Conservation (phyloP, 1,140 invertebrate genomes). For the Vanessa atalanta region DNA sequence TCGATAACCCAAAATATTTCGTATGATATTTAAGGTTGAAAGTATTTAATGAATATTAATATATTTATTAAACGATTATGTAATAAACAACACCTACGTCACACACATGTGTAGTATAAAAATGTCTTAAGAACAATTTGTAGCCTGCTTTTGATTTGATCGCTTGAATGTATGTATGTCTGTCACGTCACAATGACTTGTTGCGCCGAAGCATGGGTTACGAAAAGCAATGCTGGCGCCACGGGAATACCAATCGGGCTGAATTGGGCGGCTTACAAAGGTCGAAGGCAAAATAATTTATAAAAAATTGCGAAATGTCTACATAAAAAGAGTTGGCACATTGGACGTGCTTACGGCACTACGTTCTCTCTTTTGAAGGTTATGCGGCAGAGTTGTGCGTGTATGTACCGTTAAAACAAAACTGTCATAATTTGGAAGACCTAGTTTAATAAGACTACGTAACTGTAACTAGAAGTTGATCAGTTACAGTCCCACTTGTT, state of each 20-base stretch:
- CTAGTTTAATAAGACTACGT: slow-evolving; percentile 49
- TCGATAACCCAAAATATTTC: no score
- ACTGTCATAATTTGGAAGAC: slow-evolving; percentile 67
- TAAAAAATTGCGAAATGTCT: slow-evolving; percentile 74
- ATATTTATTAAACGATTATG: no score
- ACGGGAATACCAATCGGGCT: slow-evolving; percentile 76
- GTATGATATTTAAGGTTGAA: no score
- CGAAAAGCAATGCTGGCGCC: slow-evolving; percentile 65
- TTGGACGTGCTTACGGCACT: slow-evolving; percentile 72
- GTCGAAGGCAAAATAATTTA: slow-evolving; percentile 78
- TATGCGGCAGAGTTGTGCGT: slow-evolving; percentile 60
- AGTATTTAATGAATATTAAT: no score
- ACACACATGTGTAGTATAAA: background rate
- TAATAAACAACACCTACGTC: no score
- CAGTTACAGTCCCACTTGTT: slow-evolving; percentile 22
- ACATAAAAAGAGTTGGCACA: slow-evolving; percentile 77
- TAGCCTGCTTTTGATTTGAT: slow-evolving; percentile 35
- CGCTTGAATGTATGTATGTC: slow-evolving; percentile 44
- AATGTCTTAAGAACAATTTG: slow-evolving; percentile 36
- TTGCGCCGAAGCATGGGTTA: slow-evolving; percentile 61
- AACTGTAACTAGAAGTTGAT: slow-evolving; percentile 41
- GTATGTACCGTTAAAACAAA: slow-evolving; percentile 74
- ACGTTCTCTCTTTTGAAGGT: slow-evolving; percentile 80
- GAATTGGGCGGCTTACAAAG: slow-evolving; percentile 76
- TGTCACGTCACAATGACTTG: slow-evolving; percentile 53